A percentile compares a stretch with the other conserved stretches of the same genome.
Conservation (phyloP, 2,888 invertebrate species). For the Polymixis lichenea region DNA sequence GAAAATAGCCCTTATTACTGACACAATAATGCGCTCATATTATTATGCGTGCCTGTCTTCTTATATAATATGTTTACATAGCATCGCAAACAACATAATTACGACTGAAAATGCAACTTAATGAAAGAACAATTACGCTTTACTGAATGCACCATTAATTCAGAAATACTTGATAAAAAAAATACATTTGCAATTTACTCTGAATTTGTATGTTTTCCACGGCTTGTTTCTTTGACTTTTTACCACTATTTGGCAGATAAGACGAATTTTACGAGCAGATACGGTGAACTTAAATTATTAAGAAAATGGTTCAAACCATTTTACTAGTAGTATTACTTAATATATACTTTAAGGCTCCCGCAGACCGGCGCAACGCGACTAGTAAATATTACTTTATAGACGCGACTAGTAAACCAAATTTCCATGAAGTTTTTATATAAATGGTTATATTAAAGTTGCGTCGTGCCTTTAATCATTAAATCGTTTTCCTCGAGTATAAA, state of each 20-base stretch:
- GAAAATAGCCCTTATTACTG: not conserved
- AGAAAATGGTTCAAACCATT: not conserved
- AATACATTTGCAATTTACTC: not conserved
- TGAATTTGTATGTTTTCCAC: not conserved
- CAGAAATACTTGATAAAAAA: not conserved
- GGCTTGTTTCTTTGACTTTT: not conserved
- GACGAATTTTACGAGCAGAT: not conserved
- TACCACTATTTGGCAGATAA: not conserved
- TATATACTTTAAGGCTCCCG: not conserved
- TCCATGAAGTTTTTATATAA: too few relatives aligned
- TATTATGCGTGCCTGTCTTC: not conserved
- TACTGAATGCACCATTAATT: conserved; percentile 17
- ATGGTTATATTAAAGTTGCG: too few relatives aligned
- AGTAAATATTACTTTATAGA: too few relatives aligned
- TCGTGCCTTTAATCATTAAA: not conserved
- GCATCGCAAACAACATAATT: not conserved
- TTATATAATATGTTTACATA: not conserved
- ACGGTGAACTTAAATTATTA: not conserved
- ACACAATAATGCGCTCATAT: not conserved
- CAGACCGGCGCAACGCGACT: too few relatives aligned
- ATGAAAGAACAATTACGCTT: conserved; percentile 5
- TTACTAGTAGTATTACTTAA: not conserved
- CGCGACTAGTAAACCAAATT: too few relatives aligned
- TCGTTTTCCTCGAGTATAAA: not conserved
- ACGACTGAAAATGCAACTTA: conserved; percentile 1